These are phyloP conservation scores for Heterohyrax brucei DNA, from an alignment of 2,797 vertebrate genomes.

Conservation along the genomic window DNA sequence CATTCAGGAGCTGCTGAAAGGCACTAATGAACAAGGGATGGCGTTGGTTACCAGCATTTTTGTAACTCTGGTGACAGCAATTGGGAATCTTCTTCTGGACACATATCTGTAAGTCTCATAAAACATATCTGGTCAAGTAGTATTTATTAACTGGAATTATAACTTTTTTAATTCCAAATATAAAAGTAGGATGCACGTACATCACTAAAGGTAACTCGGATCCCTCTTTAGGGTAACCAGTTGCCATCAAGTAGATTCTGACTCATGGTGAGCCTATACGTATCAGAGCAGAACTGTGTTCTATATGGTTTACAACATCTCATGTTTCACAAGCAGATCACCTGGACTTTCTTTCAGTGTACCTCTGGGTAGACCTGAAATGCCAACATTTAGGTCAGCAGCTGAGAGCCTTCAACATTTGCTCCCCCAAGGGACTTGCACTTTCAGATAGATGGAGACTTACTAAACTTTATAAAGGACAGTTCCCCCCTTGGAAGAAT, in stretches of 20 bases:
- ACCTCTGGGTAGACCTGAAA: not conserved
- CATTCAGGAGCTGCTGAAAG: not conserved
- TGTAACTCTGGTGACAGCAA: not conserved
- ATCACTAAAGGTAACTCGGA: not conserved
- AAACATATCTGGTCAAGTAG: not conserved
- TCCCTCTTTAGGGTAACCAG: not conserved
- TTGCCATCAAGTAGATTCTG: not conserved
- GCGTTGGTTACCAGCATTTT: not conserved
- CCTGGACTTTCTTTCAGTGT: not conserved
- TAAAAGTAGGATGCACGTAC: not conserved
- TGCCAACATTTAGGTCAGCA: not conserved
- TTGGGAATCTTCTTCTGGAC: not conserved
- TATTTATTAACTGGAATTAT: not conserved
- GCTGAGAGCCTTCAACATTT: not conserved
- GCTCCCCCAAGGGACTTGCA: not conserved
- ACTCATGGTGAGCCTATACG: not conserved
- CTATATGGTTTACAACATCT: not conserved
- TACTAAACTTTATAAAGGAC: not conserved
- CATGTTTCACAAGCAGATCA: not conserved
- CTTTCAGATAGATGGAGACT: not conserved
- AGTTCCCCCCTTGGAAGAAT: conserved; percentile 11
- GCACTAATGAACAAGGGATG: not conserved
- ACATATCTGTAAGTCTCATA: not conserved
- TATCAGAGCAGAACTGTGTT: not conserved
- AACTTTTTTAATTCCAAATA: conserved; percentile 1